phyloP scores from a whole-genome alignment of 1,140 invertebrate genomes.

The Mya arenaria region DNA sequence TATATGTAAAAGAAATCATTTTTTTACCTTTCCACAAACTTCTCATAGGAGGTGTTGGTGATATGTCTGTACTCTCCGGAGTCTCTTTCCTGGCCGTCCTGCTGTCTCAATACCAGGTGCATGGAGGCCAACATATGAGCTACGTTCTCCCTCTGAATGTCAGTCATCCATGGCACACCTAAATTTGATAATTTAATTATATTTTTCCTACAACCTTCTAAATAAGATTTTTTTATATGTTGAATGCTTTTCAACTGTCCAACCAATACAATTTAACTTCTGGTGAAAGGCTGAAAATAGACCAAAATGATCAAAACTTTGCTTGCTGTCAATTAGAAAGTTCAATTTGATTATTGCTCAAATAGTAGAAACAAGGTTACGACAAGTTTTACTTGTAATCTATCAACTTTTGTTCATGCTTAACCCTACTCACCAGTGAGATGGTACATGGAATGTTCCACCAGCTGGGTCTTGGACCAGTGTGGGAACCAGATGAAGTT shows the following conservation, averaged over 20 bases:
- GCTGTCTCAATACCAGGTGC: conserved; percentile 78
- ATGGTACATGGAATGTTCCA: conserved; percentile 78
- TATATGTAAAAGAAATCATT: neutral
- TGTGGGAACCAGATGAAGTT: conserved; percentile 80
- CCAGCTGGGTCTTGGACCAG: conserved; percentile 77
- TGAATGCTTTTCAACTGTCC: too few species aligned
- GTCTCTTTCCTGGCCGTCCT: conserved; percentile 78
- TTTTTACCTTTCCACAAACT: conserved; percentile 79
- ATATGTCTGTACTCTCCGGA: conserved; percentile 77
- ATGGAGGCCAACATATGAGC: conserved; percentile 81
- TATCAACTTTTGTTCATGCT: too few species aligned
- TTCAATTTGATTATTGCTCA: too few species aligned
- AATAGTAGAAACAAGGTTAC: too few species aligned
- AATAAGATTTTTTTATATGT: too few species aligned
- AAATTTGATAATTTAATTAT: neutral
- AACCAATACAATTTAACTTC: too few species aligned
- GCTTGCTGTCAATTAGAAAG: too few species aligned
- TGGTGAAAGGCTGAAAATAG: too few species aligned
- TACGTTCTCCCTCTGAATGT: conserved; percentile 78
- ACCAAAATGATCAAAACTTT: too few species aligned
- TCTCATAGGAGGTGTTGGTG: conserved; percentile 79
- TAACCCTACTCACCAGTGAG: conserved; percentile 71
- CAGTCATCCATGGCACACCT: conserved; percentile 77
- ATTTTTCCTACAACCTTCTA: too few species aligned
- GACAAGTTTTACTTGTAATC: too few species aligned